These are phyloP conservation scores for Sebastes nivosus DNA, from an alignment of 2,797 vertebrate species.

Conservation along the genomic window DNA sequence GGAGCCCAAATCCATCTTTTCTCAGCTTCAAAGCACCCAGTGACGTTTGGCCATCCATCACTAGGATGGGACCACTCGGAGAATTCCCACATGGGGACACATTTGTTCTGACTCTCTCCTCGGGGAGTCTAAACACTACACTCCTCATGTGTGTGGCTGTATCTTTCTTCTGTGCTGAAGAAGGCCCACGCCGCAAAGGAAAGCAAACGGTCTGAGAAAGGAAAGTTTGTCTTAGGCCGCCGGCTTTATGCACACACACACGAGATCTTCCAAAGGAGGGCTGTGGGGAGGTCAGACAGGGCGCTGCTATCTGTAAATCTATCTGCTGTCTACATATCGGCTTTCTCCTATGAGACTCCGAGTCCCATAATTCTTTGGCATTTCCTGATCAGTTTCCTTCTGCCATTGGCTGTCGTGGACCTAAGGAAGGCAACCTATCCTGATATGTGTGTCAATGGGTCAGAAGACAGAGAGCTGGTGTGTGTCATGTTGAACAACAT, in stretches of 20 bases:
- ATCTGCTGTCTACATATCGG: slow-evolving; percentile 76
- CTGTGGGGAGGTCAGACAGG: slow-evolving; percentile 68
- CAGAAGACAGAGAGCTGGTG: slow-evolving; percentile 52
- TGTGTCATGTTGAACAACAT: slow-evolving; percentile 44
- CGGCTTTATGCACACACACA: slow-evolving; percentile 24
- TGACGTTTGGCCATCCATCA: slow-evolving; percentile 63
- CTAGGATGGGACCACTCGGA: slow-evolving; percentile 44
- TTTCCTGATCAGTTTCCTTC: slow-evolving; percentile 79
- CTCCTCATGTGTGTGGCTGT: slow-evolving; percentile 21
- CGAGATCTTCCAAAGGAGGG: slow-evolving; percentile 36
- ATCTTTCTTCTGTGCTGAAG: slow-evolving; percentile 28
- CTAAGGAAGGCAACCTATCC: slow-evolving; percentile 38
- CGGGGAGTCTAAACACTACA: slow-evolving; percentile 53
- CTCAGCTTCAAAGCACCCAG: slow-evolving; percentile 59
- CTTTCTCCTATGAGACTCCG: slow-evolving; percentile 73
- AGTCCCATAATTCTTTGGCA: slow-evolving; percentile 77
- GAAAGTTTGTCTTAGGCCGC: slow-evolving; percentile 59
- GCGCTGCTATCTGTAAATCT: slow-evolving; percentile 79
- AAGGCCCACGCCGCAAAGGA: slow-evolving; percentile 36
- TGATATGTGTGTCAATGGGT: slow-evolving; percentile 70
- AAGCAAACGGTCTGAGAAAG: slow-evolving; percentile 39
- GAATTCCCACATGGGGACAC: slow-evolving; percentile 64
- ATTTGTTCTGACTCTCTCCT: slow-evolving; percentile 59
- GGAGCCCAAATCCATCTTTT: slow-evolving; percentile 54
- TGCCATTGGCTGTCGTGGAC: slow-evolving; percentile 47